phyloP scores from a whole-genome alignment of 1,140 invertebrate genomes.

The Nomia melanderi region DNA sequence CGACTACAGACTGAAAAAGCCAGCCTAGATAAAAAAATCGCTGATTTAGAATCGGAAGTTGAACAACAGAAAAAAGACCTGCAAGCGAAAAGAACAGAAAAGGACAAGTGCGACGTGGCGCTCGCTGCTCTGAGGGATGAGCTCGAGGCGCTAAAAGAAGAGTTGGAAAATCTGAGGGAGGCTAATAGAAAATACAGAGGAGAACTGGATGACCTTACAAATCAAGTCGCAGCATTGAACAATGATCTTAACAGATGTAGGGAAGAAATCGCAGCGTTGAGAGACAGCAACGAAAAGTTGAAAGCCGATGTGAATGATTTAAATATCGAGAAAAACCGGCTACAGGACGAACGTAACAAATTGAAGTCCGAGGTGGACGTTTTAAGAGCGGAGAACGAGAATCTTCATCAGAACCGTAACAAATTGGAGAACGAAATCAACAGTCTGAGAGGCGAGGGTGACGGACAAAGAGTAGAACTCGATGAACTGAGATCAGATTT shows the following conservation, averaged over 20 bases:
- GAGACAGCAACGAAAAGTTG: slow-evolving; percentile 38
- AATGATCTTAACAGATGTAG: slow-evolving; percentile 35
- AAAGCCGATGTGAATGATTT: slow-evolving; percentile 12
- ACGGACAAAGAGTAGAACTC: slow-evolving; percentile 50
- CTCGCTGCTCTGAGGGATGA: slow-evolving; percentile 46
- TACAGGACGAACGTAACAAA: slow-evolving; percentile 22
- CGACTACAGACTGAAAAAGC: slow-evolving; percentile 34
- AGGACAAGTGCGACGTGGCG: slow-evolving; percentile 21
- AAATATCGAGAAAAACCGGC: slow-evolving; percentile 12
- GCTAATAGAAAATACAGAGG: slow-evolving; percentile 48
- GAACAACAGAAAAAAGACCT: slow-evolving; percentile 20
- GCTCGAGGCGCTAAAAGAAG: slow-evolving; percentile 51
- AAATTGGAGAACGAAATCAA: slow-evolving; percentile 33
- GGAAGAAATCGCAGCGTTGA: slow-evolving; percentile 48
- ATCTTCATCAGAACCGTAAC: slow-evolving; percentile 5
- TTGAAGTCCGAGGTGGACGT: slow-evolving; percentile 34
- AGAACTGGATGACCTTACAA: slow-evolving; percentile 15
- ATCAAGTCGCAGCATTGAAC: slow-evolving; percentile 15
- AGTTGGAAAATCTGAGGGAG: slow-evolving; percentile 52
- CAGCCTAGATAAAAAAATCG: slow-evolving; percentile 29
- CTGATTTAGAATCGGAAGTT: slow-evolving; percentile 27
- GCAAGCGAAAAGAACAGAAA: slow-evolving; percentile 43
- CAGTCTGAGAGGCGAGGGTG: slow-evolving; percentile 45
- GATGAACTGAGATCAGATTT: slow-evolving; percentile 36
- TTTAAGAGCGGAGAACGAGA: slow-evolving; percentile 42